Conservation (phyloP, 1,140 invertebrate species). For the Bombus soroeensis region DNA sequence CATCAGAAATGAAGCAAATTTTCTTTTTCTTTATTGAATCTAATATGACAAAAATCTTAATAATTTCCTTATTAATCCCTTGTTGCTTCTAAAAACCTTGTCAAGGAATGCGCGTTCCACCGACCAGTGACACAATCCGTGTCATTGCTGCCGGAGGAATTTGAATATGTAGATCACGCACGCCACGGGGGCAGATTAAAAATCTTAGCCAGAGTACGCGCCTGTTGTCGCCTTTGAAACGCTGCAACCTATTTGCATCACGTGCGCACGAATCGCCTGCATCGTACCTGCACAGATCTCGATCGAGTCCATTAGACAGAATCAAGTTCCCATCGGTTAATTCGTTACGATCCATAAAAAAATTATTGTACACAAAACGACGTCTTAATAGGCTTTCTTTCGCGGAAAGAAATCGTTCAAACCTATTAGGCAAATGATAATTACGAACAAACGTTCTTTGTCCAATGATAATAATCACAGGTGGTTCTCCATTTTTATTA, state of each 20-base stretch:
- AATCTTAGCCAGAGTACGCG: background rate
- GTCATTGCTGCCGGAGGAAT: conserved; percentile 32
- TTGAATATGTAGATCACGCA: conserved; percentile 48
- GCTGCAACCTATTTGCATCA: conserved; percentile 25
- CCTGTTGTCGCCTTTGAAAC: conserved; percentile 31
- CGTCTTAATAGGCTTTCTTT: background rate
- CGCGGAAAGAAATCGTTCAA: background rate
- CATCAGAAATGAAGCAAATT: too few species aligned
- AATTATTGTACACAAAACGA: background rate
- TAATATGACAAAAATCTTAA: background rate
- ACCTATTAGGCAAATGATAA: background rate
- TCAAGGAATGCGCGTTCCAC: background rate
- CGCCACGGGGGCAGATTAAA: background rate
- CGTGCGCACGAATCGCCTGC: background rate
- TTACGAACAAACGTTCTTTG: background rate
- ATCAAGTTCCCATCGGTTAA: too few species aligned
- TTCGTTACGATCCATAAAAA: too few species aligned
- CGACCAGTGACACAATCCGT: conserved; percentile 13
- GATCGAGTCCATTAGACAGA: background rate
- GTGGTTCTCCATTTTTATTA: background rate
- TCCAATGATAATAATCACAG: background rate
- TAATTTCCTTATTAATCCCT: background rate
- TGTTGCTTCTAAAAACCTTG: background rate
- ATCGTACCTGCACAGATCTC: background rate
- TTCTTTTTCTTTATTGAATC: too few species aligned